phyloP scores from a whole-genome alignment of 2,113 vertebrate genomes.

The Tinamus guttatus region DNA sequence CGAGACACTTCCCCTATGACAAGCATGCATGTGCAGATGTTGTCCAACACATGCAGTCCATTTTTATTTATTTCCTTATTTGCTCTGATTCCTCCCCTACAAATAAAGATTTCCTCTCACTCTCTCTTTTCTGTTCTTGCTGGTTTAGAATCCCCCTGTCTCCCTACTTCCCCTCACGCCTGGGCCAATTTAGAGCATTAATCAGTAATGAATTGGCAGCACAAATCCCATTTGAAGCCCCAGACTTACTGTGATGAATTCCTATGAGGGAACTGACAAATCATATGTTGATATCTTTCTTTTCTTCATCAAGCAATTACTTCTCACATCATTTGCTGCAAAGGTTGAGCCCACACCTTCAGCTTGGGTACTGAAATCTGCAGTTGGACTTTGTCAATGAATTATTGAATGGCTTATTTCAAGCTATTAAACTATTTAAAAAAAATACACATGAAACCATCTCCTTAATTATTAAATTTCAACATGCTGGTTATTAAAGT shows the following conservation, averaged over 20 bases:
- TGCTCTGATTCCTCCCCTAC: neutral
- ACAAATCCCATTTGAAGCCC: conserved; percentile 56
- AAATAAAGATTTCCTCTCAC: neutral
- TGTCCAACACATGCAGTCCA: neutral
- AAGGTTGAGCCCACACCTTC: conserved; percentile 48
- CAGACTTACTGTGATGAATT: conserved; percentile 52
- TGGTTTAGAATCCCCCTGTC: neutral
- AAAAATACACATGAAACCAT: conserved; percentile 38
- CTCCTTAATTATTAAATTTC: conserved; percentile 66
- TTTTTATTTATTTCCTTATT: neutral
- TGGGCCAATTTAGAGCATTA: conserved; percentile 69
- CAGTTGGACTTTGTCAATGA: conserved; percentile 77
- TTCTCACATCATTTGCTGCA: conserved; percentile 73
- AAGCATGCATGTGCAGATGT: fast-evolving
- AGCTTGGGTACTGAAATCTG: conserved; percentile 9
- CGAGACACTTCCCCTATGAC: neutral
- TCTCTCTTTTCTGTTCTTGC: neutral
- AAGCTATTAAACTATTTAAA: conserved; percentile 51
- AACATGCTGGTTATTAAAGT: neutral
- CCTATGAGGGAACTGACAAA: conserved; percentile 64
- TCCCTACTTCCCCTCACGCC: neutral
- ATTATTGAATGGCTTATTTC: conserved; percentile 79
- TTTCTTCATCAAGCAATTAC: conserved; percentile 74
- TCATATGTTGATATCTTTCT: conserved; percentile 66
- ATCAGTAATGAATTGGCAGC: conserved; percentile 77